These are phyloP conservation scores for Scaptomyza tumidula DNA, from an alignment of 2,888 invertebrate genomes.

Conservation along the genomic window DNA sequence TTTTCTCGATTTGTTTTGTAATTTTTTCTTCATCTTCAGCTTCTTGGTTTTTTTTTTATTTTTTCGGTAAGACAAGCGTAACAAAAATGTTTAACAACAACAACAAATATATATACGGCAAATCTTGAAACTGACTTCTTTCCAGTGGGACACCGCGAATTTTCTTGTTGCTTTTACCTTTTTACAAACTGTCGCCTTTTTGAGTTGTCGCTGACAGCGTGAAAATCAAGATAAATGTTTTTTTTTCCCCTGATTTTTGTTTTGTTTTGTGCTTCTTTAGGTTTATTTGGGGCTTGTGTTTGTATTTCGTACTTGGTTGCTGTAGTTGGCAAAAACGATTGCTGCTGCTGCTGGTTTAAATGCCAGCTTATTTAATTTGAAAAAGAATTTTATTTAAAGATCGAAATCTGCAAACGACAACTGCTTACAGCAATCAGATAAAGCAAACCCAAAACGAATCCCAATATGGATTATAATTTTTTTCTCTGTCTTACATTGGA, in stretches of 20 bases:
- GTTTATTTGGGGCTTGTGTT: constrained; percentile 13
- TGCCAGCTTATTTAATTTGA: constrained; percentile 43
- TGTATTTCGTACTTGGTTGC: neutral
- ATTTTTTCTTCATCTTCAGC: constrained; percentile 18
- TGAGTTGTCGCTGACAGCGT: constrained; percentile 78
- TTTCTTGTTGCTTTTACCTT: constrained; percentile 47
- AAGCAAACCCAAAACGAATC: neutral
- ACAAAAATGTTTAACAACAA: constrained; percentile 67
- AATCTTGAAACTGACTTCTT: constrained; percentile 68
- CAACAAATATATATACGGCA: constrained; percentile 15
- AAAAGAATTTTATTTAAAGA: constrained; percentile 43
- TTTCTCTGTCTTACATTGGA: neutral
- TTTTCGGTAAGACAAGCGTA: constrained; percentile 53
- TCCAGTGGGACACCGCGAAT: constrained; percentile 38
- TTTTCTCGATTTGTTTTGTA: constrained; percentile 41
- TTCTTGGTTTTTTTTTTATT: constrained; percentile 32
- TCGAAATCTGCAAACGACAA: constrained; percentile 32
- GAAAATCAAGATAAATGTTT: constrained; percentile 79
- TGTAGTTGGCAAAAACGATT: neutral
- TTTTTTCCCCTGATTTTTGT: constrained; percentile 17
- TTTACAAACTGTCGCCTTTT: constrained; percentile 80
- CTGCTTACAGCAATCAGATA: constrained; percentile 6
- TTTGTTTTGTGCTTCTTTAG: constrained; percentile 8
- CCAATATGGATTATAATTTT: neutral
- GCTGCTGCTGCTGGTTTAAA: constrained; percentile 14